Conservation (phyloP, 2,888 invertebrate species). For the Cabera pusaria region DNA sequence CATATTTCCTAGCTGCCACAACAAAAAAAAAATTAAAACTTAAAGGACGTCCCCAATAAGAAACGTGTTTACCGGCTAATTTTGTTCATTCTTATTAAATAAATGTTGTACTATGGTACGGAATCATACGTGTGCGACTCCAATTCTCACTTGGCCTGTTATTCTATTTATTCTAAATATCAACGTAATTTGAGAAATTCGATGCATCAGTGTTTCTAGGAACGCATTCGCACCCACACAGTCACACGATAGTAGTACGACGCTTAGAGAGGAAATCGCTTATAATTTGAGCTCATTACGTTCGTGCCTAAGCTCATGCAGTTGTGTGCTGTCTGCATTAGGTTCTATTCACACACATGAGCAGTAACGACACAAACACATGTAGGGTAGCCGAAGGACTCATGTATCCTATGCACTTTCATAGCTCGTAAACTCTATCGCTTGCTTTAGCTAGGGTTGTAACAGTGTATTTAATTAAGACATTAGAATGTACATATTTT, state of each 20-base stretch:
- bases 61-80: no score
- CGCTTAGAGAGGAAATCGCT: conserved; percentile 54
- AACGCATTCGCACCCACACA: conserved; percentile 7
- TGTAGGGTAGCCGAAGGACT: conserved; percentile 52
- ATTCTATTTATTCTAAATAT: no score
- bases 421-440: conserved; percentile 27
- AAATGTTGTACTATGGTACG: no score
- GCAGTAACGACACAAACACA: conserved; percentile 28
- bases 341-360: conserved; percentile 32
- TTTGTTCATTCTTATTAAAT: no score
- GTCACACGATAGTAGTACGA: conserved; percentile 12
- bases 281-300: conserved; percentile 56
- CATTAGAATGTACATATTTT: no score
- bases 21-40: no score
- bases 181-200: no score
- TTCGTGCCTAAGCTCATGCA: conserved; percentile 42
- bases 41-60: no score
- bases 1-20: no score
- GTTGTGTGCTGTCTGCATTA: conserved; percentile 37
- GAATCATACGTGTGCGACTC: no score
- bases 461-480: background rate
- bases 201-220: conserved; percentile 9
- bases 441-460: conserved; percentile 7
- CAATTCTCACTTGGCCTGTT: no score
- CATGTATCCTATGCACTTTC: conserved; percentile 42